phyloP scores from a whole-genome alignment of 2,113 vertebrate genomes.

The Triplophysa siluroides region DNA sequence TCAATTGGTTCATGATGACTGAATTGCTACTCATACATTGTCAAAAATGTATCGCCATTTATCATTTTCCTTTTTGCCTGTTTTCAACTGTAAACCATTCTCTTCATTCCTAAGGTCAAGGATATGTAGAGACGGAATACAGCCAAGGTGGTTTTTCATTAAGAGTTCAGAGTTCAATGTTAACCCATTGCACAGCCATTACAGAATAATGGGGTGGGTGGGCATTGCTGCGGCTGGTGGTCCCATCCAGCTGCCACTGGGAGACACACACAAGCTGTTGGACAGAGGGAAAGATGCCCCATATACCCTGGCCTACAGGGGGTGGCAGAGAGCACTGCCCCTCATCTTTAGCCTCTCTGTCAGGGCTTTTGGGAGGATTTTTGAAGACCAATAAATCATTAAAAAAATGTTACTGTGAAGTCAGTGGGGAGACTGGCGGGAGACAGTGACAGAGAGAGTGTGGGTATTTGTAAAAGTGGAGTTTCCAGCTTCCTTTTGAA shows the following conservation, averaged over 20 bases:
- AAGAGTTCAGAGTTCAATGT: slow-evolving; percentile 75
- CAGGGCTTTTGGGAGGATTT: slow-evolving; percentile 44
- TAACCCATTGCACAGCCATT: slow-evolving; percentile 65
- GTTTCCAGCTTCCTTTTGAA: neutral
- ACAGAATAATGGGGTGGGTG: slow-evolving; percentile 63
- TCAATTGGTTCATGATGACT: too few species aligned
- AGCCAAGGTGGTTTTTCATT: slow-evolving; percentile 47
- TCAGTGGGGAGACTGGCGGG: slow-evolving; percentile 38
- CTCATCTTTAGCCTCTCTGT: slow-evolving; percentile 58
- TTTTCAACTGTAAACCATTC: neutral
- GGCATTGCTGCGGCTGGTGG: slow-evolving; percentile 60
- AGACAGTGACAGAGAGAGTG: slow-evolving; percentile 15
- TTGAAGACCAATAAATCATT: slow-evolving; percentile 62
- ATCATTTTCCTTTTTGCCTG: neutral
- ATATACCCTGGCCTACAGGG: slow-evolving; percentile 53
- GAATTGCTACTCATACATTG: too few species aligned
- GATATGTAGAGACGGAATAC: slow-evolving; percentile 22
- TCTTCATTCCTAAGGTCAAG: slow-evolving; percentile 5
- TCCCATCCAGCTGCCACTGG: slow-evolving; percentile 75
- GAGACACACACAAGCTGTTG: slow-evolving; percentile 75
- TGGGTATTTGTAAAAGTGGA: slow-evolving; percentile 1
- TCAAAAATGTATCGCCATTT: too few species aligned
- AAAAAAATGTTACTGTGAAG: slow-evolving; percentile 26
- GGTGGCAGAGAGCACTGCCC: slow-evolving; percentile 59
- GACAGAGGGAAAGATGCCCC: slow-evolving; percentile 65